Base-by-base conservation (phyloP, 1,140 invertebrate genomes). In the Caenorhabditis brenneri region DNA sequence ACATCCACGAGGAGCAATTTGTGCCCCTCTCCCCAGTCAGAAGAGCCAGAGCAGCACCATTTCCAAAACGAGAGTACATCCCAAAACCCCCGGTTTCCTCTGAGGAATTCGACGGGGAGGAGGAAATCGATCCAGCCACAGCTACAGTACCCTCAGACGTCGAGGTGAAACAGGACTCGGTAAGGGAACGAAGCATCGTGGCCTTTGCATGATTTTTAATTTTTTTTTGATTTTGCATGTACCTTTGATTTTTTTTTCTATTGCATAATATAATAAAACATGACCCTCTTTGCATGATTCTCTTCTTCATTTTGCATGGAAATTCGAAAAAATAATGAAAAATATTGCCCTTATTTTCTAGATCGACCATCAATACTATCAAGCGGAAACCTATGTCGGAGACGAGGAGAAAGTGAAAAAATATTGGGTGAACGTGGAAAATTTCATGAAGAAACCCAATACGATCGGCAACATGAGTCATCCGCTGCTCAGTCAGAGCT, bases 401-500 rank as follows among this genome's bases (percentile, higher is more conserved):
- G 33, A 81, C 22, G 48, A 42, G 33, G 51, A 53, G 33, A 81
- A 39, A 24, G 16, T 58, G 0, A 81, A 81, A 22, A 27, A 60
- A n/a, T 80, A 80, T 39, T 81, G 48, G 48, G 80, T 85, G 10
- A 80, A 85, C 46, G 42, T 85, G 27, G 84, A 85, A 10, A n/a
- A 60, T 19, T 31, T 85, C 15, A 58, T 85, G 31, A 78, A 81
- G 24, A 65, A 85, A 58, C 39, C 46, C 16, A 58, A 48, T 16
- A 60, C 82, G 0, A 46, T 79, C 12, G 84, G 84, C 6, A 85
- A 85, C 42, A 81, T 19, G 16, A 74, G 55, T 48, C 84, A 85
- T 81, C 84, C 84, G n/a, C 27, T 85, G 31, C 29, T 85, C 9
- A 74, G 42, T 22, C 84, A 78, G 22, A 85, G 84, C 24, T 85